Evolutionary conservation across 2,113 vertebrate genomes (phyloP).

Genomic region (Casuarius casuarius): DNA sequence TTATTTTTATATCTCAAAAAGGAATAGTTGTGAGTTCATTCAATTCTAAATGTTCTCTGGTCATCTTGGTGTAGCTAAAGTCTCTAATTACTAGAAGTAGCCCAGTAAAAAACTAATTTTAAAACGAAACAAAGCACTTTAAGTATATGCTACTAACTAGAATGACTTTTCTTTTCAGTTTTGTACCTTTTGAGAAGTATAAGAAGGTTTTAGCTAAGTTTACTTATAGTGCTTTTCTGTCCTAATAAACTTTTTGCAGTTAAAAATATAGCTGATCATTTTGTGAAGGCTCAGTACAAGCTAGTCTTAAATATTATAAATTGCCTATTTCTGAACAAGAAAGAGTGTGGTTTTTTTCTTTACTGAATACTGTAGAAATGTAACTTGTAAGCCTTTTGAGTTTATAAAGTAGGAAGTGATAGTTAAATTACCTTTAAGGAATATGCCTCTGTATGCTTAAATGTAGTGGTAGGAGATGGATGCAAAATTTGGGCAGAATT

Average conservation of each 20-base stretch:
- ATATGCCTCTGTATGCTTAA: background rate
- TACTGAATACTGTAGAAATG: background rate
- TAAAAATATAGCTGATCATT: background rate
- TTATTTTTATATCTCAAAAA: background rate
- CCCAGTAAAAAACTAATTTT: background rate
- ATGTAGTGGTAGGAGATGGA: background rate
- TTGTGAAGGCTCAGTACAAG: background rate
- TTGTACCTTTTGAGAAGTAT: background rate
- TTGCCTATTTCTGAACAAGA: background rate
- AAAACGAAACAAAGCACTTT: background rate
- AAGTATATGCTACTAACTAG: background rate
- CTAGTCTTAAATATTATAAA: background rate
- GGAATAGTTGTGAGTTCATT: background rate
- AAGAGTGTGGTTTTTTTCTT: background rate
- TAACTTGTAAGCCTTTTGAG: background rate
- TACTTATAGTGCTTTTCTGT: background rate
- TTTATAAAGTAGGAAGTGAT: background rate
- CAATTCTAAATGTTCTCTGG: background rate
- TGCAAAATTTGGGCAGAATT: background rate
- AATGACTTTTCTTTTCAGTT: background rate
- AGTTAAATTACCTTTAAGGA: background rate
- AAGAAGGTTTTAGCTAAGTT: background rate
- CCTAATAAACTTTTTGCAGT: background rate
- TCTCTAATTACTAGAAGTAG: background rate
- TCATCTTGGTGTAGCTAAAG: background rate